Base-by-base conservation (phyloP, 2,797 vertebrate species). In the Enteromius treurensis region DNA sequence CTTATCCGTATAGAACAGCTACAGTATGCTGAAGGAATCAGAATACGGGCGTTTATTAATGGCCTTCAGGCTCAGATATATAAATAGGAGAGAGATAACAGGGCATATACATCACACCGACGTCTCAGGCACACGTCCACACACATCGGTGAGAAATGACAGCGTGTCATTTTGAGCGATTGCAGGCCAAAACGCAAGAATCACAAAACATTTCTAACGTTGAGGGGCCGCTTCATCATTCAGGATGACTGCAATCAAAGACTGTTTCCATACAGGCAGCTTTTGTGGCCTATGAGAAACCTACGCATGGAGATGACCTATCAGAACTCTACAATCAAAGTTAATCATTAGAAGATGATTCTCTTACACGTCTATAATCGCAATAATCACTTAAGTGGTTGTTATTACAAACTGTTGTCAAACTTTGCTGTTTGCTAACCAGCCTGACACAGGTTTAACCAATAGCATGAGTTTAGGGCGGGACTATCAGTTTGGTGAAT, bases 11-110 rank as follows among this genome's bases (percentile, higher is more conserved):
- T 69, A 68, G 21, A 69, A 86, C 84, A 89, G 89, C 70, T 84
- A 82, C 86, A 88, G 88, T 91, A 88, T 87, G 90, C 85, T 87
- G 86, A 89, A 77, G 70, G 85, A 88, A 90, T 92, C 86, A 90
- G 90, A 93, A 92, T 89, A 90, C 13, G 82, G 88, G 84, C 88
- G 84, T 83, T 88, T 91, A 92, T 91, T 89, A 93, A 92, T 90
- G 90, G 87, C 83, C 86, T 85, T 77, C 58, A 76, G 76, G 86
- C 87, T n/a, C 73, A 87, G 86, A 89, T 83, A 83, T 88, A 91
- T 85, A 90, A 89, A 93, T 84, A 90, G 83, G 86, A 51, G 86
- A 67, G 73, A 88, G 84, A 90, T 90, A 90, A 90, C 88, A 88
- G 88, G 81, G 86, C 34, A 42, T 73, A 93, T 90, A 87, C 80